phyloP scores from a whole-genome alignment of 2,113 vertebrate species.

The Oncorhynchus masou region DNA sequence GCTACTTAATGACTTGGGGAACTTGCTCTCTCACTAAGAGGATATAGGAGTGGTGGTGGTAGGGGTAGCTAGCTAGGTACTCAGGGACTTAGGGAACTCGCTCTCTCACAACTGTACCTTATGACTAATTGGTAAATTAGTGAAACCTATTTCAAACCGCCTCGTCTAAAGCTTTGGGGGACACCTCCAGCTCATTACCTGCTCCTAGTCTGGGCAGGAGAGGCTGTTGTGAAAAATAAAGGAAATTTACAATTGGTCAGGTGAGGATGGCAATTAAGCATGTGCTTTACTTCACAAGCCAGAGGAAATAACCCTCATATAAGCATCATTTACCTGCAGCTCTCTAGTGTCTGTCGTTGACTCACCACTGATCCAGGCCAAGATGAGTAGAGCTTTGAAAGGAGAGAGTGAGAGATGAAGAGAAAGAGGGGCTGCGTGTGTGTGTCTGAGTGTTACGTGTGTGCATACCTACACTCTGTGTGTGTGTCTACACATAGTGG shows the following conservation, averaged over 20 bases:
- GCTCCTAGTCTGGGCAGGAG: conserved; percentile 75
- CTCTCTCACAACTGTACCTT: conserved; percentile 76
- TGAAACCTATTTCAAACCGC: conserved; percentile 74
- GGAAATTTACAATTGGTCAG: conserved; percentile 79
- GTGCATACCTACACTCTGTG: too few species aligned
- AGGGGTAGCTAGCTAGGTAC: conserved; percentile 36
- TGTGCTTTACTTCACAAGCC: conserved; percentile 72
- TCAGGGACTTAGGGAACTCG: conserved; percentile 70
- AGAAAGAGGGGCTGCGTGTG: conserved; percentile 21
- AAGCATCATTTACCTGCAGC: conserved; percentile 68
- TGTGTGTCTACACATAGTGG: conserved; percentile 2
- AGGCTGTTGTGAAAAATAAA: conserved; percentile 68
- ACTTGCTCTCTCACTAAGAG: too few species aligned
- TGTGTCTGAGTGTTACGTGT: not conserved
- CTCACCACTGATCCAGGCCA: conserved; percentile 63
- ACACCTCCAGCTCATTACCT: conserved; percentile 78
- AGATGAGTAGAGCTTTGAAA: conserved; percentile 44
- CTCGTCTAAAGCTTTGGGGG: conserved; percentile 72
- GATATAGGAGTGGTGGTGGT: not conserved
- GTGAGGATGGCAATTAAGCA: conserved; percentile 80
- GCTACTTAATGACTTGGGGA: conserved; percentile 1
- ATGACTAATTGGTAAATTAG: conserved; percentile 85
- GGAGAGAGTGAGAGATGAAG: conserved; percentile 18
- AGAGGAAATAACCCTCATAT: conserved; percentile 70
- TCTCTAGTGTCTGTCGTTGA: conserved; percentile 71